These are phyloP conservation scores for Patiria pectinifera DNA, from an alignment of 53 echinoderm and acorn worm species.

Conservation along the genomic window DNA sequence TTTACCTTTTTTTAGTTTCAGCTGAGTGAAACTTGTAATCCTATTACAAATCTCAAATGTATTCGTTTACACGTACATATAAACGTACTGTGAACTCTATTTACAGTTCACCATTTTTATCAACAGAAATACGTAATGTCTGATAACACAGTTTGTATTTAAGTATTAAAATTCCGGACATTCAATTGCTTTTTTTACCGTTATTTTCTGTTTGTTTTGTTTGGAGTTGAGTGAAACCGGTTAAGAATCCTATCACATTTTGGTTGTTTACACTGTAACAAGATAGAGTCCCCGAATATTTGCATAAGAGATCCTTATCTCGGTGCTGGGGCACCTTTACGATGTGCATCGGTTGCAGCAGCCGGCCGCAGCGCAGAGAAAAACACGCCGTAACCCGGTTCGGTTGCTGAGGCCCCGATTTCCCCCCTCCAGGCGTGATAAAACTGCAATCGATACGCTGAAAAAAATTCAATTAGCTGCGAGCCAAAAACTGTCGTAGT, in stretches of 20 bases:
- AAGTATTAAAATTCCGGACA: no score
- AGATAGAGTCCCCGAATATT: not conserved
- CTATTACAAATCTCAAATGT: no score
- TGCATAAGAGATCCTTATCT: slow-evolving; percentile 17
- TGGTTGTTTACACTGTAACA: not conserved
- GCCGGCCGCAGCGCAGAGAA: not conserved
- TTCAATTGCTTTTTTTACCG: no score
- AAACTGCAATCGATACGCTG: not conserved
- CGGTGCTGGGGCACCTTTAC: not conserved
- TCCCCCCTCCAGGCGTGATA: not conserved
- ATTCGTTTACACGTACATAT: no score
- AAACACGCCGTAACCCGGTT: slow-evolving; percentile 3
- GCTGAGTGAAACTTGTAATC: no score
- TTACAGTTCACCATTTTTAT: no score
- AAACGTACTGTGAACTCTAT: no score
- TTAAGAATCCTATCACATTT: slow-evolving; percentile 1
- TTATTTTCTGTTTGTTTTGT: not conserved
- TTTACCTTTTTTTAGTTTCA: no score
- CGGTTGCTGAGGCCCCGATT: not conserved
- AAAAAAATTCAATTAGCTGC: not conserved
- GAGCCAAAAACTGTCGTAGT: not conserved
- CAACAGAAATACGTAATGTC: no score
- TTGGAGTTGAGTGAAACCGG: not conserved
- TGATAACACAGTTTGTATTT: no score
- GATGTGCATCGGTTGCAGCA: not conserved